These are phyloP conservation scores for Catagonus wagneri DNA, from an alignment of 2,113 vertebrate genomes.

Conservation along the genomic window DNA sequence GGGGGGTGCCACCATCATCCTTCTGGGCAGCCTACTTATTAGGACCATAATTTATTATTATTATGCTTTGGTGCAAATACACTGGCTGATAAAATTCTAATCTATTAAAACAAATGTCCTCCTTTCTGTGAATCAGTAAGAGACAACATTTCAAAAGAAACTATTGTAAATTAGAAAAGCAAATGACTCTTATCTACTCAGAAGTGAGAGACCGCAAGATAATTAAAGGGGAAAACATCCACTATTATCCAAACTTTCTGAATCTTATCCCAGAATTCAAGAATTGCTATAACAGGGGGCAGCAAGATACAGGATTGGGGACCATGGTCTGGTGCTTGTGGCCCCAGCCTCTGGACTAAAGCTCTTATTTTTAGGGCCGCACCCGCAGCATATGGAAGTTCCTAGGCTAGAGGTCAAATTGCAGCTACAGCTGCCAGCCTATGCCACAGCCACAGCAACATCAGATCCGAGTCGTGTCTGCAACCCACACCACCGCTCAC, in stretches of 20 bases:
- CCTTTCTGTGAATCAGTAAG: constrained; percentile 85
- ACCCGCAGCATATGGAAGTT: too few relatives aligned
- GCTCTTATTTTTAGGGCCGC: too few relatives aligned
- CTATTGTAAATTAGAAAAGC: constrained; percentile 82
- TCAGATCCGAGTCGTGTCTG: too few relatives aligned
- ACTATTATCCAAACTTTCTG: background rate
- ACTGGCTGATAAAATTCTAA: constrained; percentile 88
- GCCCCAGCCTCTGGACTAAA: background rate
- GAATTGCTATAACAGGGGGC: background rate
- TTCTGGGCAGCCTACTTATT: constrained; percentile 88
- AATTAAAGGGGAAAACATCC: constrained; percentile 56
- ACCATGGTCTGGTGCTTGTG: too few relatives aligned
- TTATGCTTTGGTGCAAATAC: constrained; percentile 85
- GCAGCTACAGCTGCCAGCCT: too few relatives aligned
- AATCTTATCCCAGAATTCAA: background rate
- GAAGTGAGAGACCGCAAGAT: constrained; percentile 72
- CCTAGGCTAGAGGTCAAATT: too few relatives aligned
- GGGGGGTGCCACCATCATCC: constrained; percentile 77
- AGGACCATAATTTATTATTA: constrained; percentile 90
- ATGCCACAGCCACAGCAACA: too few relatives aligned
- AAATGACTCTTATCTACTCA: constrained; percentile 63
- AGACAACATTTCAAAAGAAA: constrained; percentile 82
- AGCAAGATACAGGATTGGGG: accelerated
- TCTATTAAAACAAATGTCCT: constrained; percentile 87
- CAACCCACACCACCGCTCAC: too few relatives aligned